Evolutionary conservation across 1,140 invertebrate genomes (phyloP), one percentile per base, ranked within the genome.

Genomic region (Psix sp.): DNA sequence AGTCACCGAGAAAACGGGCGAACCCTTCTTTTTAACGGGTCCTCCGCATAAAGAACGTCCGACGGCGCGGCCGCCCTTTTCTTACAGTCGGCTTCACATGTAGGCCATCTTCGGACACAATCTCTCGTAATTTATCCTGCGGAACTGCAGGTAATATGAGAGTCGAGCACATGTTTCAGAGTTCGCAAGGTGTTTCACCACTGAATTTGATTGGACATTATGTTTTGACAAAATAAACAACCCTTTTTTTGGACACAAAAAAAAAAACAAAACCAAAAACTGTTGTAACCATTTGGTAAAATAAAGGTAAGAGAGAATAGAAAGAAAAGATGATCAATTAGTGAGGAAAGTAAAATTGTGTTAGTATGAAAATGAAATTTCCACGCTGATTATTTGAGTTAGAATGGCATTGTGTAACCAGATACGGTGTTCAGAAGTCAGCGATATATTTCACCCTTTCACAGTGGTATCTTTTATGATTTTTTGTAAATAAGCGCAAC

Each of bases 51-150:
- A 76, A 81, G 76, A 62, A 71, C n/a, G n/a, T n/a, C n/a, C 68
- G 60, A 71, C 63, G 57, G 67, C 73, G 67, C 45, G 66, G 76
- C 77, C 82, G 70, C 78, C 80, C 80, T 81, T 84, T 83, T 51
- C 80, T 82, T 79, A 78, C 76, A 79, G 80, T 70, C 65, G 76
- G 78, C 10, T 82, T 77, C 73, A 42, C 81, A 85, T 82, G 63
- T 85, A 83, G 83, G 84, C 77, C 82, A 85, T 83, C 82, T 78
- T 81, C 77, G 74, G 76, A 78, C 79, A 77, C 74, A 65, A 81
- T 82, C 80, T 81, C 38, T 21, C 74, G 78, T 82, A 75, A 83
- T 82, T 80, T 70, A 78, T 78, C 67, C 76, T 65, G 52, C 56
- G 52, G 49, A 54, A 60, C 46, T 73, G 59, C 68, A 51, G 38